Evolutionary conservation across 2,797 vertebrate species (phyloP), one percentile per base, ranked within the genome.

Genomic region (Neosilurus mollespiculum): DNA sequence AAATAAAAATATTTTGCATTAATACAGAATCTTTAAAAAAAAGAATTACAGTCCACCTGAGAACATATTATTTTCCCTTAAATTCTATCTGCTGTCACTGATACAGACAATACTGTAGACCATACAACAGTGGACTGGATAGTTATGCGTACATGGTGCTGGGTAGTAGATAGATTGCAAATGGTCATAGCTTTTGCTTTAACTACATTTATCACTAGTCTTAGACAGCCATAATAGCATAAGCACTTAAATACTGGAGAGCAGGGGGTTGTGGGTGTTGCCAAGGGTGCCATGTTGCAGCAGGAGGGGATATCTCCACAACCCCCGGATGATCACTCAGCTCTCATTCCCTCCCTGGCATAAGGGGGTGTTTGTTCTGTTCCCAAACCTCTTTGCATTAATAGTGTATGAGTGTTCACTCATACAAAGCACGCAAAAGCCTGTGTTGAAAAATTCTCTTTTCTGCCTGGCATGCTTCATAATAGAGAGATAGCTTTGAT

Each of bases 331-430:
- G 83, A 91, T 91, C 90, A 89, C 87, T 90, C 87, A 79, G 78
- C 87, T 85, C 82, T 89, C 80, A 80, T 73, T 87, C 71, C 88
- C 83, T 89, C 59, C 84, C 79, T 81, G 86, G 88, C 89, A 86
- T 82, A 87, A 90, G 87, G 83, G 91, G 89, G 90, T 89, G 89
- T 92, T 92, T 94, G 90, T 89, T 93, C 89, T 90, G 24, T 73
- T 56, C 75, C 66, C 59, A 77, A 82, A 80, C 79, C 81, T 81
- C 84, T 73, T 54, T 53, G 82, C 75, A 81, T 83, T 86, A 86
- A 79, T 86, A 80, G 43, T 78, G 65, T 37, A 86, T 81, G 84
- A 87, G 70, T 58, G 34, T 67, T 83, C 81, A 61, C 61, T 79
- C 75, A 82, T 51, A 82, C 75, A 54, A 71, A 82, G 66, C 80